Evolutionary conservation across 2,797 vertebrate species (phyloP).

Genomic region (Leptoclinus maculatus): DNA sequence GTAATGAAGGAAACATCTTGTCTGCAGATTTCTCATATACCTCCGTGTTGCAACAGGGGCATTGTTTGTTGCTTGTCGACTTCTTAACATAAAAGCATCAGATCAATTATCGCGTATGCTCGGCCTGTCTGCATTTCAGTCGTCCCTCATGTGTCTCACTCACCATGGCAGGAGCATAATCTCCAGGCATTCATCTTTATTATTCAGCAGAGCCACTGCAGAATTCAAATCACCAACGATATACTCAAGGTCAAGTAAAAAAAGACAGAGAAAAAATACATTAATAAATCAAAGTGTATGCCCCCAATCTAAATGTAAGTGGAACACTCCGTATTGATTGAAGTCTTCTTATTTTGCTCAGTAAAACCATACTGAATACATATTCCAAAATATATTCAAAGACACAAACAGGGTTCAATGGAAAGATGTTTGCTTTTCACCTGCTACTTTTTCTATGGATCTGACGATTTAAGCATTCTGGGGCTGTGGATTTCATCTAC

Average conservation of each 20-base stretch:
- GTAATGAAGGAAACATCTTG: conserved; percentile 46
- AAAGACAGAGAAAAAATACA: conserved; percentile 13
- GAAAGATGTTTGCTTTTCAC: conserved; percentile 32
- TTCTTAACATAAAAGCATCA: conserved; percentile 50
- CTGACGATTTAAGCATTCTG: conserved; percentile 15
- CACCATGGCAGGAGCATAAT: conserved; percentile 61
- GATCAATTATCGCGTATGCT: conserved; percentile 51
- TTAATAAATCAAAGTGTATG: conserved; percentile 60
- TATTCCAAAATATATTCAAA: conserved; percentile 50
- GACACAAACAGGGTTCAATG: conserved; percentile 28
- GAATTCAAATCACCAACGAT: conserved; percentile 65
- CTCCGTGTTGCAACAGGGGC: conserved; percentile 21
- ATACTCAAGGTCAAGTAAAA: conserved; percentile 65
- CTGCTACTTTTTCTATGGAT: conserved; percentile 10
- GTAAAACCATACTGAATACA: conserved; percentile 46
- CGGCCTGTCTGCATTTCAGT: conserved; percentile 48
- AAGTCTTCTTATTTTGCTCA: conserved; percentile 39
- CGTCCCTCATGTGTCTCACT: conserved; percentile 66
- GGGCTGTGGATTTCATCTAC: conserved; percentile 25
- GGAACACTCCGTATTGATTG: conserved; percentile 59
- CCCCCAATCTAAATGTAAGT: conserved; percentile 50
- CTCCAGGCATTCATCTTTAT: conserved; percentile 75
- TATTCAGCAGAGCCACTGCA: conserved; percentile 57
- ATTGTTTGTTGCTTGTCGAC: conserved; percentile 52
- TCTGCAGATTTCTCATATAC: conserved; percentile 37